phyloP scores from a whole-genome alignment of 2,113 vertebrate species.

The Crotalus helleri region DNA sequence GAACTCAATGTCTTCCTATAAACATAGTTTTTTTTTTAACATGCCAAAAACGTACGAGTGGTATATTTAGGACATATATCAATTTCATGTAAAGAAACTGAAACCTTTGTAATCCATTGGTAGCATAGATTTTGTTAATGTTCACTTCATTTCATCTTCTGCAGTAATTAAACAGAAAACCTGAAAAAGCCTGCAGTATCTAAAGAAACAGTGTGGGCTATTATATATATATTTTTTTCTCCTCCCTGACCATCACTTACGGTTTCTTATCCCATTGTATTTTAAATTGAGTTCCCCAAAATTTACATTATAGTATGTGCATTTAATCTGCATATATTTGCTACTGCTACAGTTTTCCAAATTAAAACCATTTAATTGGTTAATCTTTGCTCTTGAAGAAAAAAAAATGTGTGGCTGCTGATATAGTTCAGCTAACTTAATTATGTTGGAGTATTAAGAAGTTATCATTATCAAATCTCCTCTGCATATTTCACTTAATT shows the following conservation, averaged over 20 bases:
- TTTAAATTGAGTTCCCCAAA: constrained; percentile 2
- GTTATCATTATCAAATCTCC: constrained; percentile 26
- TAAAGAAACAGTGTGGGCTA: constrained; percentile 2
- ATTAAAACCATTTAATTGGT: not conserved
- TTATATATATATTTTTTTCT: constrained; percentile 19
- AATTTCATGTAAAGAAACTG: constrained; percentile 36
- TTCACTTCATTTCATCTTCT: constrained; percentile 32
- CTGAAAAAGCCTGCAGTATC: constrained; percentile 31
- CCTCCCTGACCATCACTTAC: constrained; percentile 5
- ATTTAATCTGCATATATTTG: not conserved
- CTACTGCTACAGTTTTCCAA: not conserved
- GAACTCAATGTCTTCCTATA: constrained; percentile 9
- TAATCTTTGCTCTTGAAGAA: constrained; percentile 12
- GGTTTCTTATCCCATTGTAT: not conserved
- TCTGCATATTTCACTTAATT: constrained; percentile 32
- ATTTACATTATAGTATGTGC: not conserved
- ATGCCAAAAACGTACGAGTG: constrained; percentile 39
- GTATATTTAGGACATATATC: constrained; percentile 38
- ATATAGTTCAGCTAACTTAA: constrained; percentile 24
- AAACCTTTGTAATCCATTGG: constrained; percentile 40
- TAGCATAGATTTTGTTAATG: constrained; percentile 32
- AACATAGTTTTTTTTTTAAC: constrained; percentile 29
- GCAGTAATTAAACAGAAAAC: constrained; percentile 12
- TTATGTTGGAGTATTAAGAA: constrained; percentile 38
- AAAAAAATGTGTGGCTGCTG: not conserved